phyloP scores from a whole-genome alignment of 2,113 vertebrate genomes.

The Thalassoma bifasciatum region DNA sequence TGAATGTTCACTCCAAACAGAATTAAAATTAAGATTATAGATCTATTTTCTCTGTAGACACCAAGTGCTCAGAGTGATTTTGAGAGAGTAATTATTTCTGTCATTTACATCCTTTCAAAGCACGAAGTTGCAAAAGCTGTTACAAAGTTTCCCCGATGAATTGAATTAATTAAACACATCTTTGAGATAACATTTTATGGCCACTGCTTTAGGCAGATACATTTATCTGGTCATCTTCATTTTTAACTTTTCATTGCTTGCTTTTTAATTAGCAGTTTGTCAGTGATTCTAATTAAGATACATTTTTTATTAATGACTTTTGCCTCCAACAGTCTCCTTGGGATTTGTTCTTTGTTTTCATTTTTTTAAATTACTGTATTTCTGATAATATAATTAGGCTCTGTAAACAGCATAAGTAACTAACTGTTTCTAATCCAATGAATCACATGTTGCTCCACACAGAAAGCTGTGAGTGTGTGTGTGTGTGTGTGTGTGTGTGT shows the following conservation, averaged over 20 bases:
- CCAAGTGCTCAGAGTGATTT: neutral
- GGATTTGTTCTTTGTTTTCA: conserved; percentile 8
- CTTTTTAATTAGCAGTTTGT: conserved; percentile 46
- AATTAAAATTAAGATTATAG: neutral
- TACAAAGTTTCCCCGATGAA: neutral
- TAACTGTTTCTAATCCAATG: neutral
- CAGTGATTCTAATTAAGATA: conserved; percentile 45
- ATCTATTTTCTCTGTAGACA: neutral
- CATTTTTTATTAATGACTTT: conserved; percentile 29
- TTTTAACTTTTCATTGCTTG: conserved; percentile 16
- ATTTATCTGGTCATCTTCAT: conserved; percentile 16
- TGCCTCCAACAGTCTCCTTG: conserved; percentile 22
- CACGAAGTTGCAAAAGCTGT: neutral
- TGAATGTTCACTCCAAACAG: conserved; percentile 13
- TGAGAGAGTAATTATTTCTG: no score
- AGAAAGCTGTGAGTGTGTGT: conserved; percentile 9
- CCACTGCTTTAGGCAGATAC: conserved; percentile 22
- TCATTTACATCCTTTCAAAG: neutral
- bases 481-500: no score
- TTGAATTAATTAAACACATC: no score
- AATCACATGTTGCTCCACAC: conserved; percentile 5
- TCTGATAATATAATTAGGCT: neutral
- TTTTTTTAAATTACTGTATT: conserved; percentile 14
- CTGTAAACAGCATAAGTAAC: neutral
- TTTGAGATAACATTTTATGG: conserved; percentile 10